Percentiles rank a stretch among this genome's conserved stretches.
Conservation (phyloP, 2,797 vertebrate genomes). For the Rhabdomys pumilio region DNA sequence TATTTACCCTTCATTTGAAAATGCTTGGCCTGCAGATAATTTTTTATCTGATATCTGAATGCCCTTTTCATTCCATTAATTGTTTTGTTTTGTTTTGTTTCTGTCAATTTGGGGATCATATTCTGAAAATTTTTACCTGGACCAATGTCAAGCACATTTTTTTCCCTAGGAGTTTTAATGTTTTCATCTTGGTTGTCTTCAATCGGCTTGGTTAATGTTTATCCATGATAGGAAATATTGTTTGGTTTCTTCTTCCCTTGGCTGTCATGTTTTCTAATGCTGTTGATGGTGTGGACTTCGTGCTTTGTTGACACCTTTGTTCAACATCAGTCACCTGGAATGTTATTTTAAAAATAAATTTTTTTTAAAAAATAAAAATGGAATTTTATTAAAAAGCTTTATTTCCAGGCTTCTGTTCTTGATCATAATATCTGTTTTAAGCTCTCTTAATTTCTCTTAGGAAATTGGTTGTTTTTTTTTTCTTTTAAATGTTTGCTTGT, state of each 20-base stretch:
- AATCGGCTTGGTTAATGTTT: background rate
- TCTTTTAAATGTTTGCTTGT: background rate
- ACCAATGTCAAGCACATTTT: background rate
- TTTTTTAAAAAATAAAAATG: too few relatives aligned
- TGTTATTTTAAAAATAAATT: too few relatives aligned
- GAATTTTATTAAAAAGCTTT: background rate
- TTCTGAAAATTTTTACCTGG: background rate
- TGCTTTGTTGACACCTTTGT: background rate
- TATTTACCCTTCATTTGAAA: background rate
- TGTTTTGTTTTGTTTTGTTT: background rate
- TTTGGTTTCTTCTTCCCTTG: background rate
- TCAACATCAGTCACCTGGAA: background rate
- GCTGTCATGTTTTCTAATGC: background rate
- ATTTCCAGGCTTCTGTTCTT: background rate
- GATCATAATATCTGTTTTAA: background rate
- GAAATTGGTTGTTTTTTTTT: background rate
- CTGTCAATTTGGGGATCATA: background rate
- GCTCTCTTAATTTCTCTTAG: background rate
- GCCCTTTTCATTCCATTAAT: background rate
- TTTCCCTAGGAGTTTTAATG: background rate
- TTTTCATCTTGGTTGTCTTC: background rate
- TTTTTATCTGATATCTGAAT: background rate
- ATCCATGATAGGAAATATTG: background rate
- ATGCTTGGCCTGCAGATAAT: background rate
- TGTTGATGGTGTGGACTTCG: background rate